phyloP scores from a whole-genome alignment of 2,888 invertebrate genomes.

The Ormia ochracea region DNA sequence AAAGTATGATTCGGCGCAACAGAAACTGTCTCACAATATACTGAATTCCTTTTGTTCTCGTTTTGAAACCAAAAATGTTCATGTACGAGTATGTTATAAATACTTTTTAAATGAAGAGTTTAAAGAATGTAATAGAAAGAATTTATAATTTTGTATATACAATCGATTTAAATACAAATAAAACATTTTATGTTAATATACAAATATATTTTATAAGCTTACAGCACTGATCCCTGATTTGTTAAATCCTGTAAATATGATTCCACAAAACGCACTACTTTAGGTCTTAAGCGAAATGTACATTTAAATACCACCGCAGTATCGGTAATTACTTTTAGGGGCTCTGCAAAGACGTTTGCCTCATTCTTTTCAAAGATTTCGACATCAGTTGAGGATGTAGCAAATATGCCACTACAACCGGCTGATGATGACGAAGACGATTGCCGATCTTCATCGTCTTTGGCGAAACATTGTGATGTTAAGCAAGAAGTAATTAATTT shows the following conservation, averaged over 20 bases:
- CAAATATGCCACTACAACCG: conserved; percentile 14
- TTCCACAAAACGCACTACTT: conserved; percentile 64
- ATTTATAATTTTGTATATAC: neutral
- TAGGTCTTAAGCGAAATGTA: conserved; percentile 65
- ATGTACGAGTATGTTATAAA: neutral
- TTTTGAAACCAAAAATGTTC: neutral
- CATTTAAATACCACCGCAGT: conserved; percentile 65
- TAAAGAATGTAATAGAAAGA: neutral
- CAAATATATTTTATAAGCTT: conserved; percentile 21
- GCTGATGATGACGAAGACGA: conserved; percentile 40
- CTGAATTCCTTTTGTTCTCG: neutral
- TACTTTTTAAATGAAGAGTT: neutral
- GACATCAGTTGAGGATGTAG: conserved; percentile 50
- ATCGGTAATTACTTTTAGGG: conserved; percentile 67
- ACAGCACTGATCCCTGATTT: conserved; percentile 50
- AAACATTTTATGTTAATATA: neutral
- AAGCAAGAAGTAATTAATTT: conserved; percentile 64
- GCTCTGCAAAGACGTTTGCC: conserved; percentile 73
- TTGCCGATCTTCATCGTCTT: conserved; percentile 60
- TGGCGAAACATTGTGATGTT: conserved; percentile 40
- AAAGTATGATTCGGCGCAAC: neutral
- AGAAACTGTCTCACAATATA: neutral
- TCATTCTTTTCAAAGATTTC: conserved; percentile 74
- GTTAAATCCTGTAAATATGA: conserved; percentile 53
- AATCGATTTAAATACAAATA: neutral